Base-by-base conservation (phyloP, 2,888 invertebrate species). In the Vanessa cardui region DNA sequence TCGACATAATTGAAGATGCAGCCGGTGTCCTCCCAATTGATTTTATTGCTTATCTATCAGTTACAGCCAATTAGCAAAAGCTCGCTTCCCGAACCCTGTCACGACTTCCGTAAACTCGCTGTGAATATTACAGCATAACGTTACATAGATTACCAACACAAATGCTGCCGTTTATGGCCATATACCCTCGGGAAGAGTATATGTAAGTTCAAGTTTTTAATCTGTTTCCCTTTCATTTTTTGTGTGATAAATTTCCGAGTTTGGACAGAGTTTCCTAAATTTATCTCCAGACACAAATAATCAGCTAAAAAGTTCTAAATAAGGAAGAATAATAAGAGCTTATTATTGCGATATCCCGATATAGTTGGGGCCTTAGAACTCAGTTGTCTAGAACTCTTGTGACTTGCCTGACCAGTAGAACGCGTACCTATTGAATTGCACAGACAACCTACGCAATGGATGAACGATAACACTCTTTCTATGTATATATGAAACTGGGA, bases 1-100 rank as follows among this genome's bases (percentile, higher is more conserved):
- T 88, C 88, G 88, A 84, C 90, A 88, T 89, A 85, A 90, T 90
- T 90, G 83, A 84, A 88, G 88, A 92, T 92, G 92, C 92, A 92
- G 87, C 83, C 85, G 81, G 84, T 89, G 90, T 91, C 90, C 89
- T 90, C 82, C 84, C 86, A 86, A 89, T 90, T 90, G 89, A 89
- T 89, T 90, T 89, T 88, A 89, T 89, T 87, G 85, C 88, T 85
- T 86, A 87, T 87, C 88, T 87, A 86, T 87, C 83, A 83, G 87
- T 85, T 85, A 84, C 85, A 83, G 85, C 85, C 89, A 90, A 92
- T 92, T 91, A 92, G 88, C 87, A 84, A 89, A 89, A 83, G 73
- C 86, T 86, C 84, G 83, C 85, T 81, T 79, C 80, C 80, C 75
- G 73, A 76, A 76, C 76, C 73, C 74, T 75, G 84, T 87, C 86